Evolutionary conservation across 2,797 vertebrate genomes (phyloP).

Genomic region (Acanthopagrus latus): DNA sequence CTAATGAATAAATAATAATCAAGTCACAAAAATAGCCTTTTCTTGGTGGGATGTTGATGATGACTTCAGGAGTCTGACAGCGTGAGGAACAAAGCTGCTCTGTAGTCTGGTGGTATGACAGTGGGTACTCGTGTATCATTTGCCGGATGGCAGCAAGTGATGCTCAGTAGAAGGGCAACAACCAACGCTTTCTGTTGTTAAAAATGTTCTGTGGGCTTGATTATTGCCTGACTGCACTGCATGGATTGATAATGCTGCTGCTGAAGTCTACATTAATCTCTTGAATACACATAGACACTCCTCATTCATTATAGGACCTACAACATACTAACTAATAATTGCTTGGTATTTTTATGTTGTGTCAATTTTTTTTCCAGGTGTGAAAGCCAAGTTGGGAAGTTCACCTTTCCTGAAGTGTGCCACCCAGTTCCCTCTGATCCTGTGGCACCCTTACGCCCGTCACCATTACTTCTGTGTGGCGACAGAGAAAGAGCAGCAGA

Average conservation of each 20-base stretch:
- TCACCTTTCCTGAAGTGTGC: constrained; percentile 91
- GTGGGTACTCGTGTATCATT: no score
- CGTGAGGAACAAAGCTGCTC: no score
- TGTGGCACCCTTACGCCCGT: constrained; percentile 92
- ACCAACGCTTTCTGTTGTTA: background rate
- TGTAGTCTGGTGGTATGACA: no score
- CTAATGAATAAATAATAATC: no score
- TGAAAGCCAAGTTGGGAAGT: constrained; percentile 87
- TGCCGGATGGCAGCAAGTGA: no score
- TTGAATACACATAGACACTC: background rate
- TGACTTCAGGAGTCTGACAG: no score
- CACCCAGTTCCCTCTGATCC: constrained; percentile 91
- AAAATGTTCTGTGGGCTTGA: background rate
- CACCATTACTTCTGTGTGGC: constrained; percentile 93
- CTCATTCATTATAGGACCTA: no score
- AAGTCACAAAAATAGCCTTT: no score
- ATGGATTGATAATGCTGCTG: background rate
- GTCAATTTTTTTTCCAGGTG: constrained; percentile 74
- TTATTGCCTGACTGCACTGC: background rate
- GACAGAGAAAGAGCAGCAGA: constrained; percentile 92
- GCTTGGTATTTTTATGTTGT: constrained; percentile 1
- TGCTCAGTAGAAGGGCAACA: no score
- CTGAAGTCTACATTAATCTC: background rate
- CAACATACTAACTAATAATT: background rate
- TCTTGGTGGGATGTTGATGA: no score